Conservation (phyloP, 2,888 invertebrate genomes). For the Gandaritis pyraliata region DNA sequence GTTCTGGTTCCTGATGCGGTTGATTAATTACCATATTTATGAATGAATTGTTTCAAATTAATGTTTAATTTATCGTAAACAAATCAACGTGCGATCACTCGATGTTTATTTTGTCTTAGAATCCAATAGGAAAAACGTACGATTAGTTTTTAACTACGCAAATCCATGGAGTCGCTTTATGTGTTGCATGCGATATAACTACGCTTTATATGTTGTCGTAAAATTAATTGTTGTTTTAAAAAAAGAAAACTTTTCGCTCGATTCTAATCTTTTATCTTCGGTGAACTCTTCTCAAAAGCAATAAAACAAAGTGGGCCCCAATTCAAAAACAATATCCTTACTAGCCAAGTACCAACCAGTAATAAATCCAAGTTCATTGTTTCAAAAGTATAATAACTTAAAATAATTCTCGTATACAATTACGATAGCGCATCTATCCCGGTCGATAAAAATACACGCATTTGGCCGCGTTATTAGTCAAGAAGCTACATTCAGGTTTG, state of each 20-base stretch:
- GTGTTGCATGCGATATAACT: slow-evolving; percentile 55
- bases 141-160: not conserved
- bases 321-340: not conserved
- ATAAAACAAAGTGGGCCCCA: not conserved
- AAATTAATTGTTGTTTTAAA: slow-evolving; percentile 11
- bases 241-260: not conserved
- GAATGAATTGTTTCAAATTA: not conserved
- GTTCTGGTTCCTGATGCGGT: slow-evolving; percentile 16
- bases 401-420: no score
- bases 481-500: no score
- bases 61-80: not conserved
- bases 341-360: no score
- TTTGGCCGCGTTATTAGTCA: no score
- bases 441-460: no score
- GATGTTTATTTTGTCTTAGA: slow-evolving; percentile 9
- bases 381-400: no score
- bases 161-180: slow-evolving; percentile 44
- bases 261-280: not conserved
- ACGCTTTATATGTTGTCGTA: slow-evolving; percentile 52
- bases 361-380: no score
- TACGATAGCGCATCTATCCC: no score
- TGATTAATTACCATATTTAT: not conserved
- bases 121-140: slow-evolving; percentile 11
- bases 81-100: not conserved
- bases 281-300: not conserved